Evolutionary conservation across 2,113 vertebrate species (phyloP), one percentile per base, ranked within the genome.

Genomic region (Strix uralensis): DNA sequence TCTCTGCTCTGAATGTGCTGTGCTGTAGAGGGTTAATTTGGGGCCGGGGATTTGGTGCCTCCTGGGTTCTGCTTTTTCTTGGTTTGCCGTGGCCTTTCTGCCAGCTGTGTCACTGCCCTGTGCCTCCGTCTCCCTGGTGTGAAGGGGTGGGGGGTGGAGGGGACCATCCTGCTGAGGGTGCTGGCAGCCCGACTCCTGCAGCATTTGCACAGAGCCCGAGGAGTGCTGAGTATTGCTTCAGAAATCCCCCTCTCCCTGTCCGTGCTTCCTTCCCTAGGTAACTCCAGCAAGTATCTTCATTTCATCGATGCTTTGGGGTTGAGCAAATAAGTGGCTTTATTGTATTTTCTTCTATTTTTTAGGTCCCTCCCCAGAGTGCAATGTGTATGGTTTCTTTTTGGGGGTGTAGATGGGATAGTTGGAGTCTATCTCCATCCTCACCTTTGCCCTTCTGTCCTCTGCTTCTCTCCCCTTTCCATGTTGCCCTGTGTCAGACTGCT

Each of bases 61-160:
- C 62, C 62, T 77, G 62, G 70, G 29, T 91, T 91, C 73, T 91
- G 81, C 72, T 92, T 40, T 65, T 75, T 70, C 86, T n/a, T 58
- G 63, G 71, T 63, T 90, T 81, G 89, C 91, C 2, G 2, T 93
- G 87, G 83, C 70, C 84, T 86, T 91, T 58, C 69, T 93, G 78
- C 91, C 94, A 92, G 74, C 71, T 81, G 46, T 30, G 81, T 93
- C 74, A 32, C 82, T 95, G 79, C 67, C 86, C 87, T 85, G 52
- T 80, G 63, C 59, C 86, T 89, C 73, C 3, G 8, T 71, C 81
- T 89, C 32, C 57, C 29, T 46, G 1, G 1, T 19, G 62, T 3
- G 15, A 44, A 49, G 57, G 62, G 27, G 13, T 13, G 10, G 54
- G 44, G 38, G 54, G 55, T 51, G 47, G 51, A 74, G 47, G 70